Evolutionary conservation across 2,888 invertebrate genomes (phyloP).

Genomic region (Epirrhoe alternata): DNA sequence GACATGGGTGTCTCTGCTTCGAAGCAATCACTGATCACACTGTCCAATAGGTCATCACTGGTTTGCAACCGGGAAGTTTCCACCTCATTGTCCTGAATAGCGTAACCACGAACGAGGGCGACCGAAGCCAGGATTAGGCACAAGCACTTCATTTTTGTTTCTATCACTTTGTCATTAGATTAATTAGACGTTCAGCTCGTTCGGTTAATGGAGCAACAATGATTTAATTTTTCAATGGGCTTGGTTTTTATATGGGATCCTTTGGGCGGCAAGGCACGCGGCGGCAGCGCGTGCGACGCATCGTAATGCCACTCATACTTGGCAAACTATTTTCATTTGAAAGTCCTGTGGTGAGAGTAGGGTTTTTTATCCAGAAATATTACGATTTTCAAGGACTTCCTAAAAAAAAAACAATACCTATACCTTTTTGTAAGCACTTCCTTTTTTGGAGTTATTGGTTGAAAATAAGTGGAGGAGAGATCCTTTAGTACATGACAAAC

Average conservation of each 20-base stretch:
- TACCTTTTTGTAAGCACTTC: no score
- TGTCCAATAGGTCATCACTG: constrained; percentile 89
- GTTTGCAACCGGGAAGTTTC: constrained; percentile 84
- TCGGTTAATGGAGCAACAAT: constrained; percentile 83
- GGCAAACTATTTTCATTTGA: constrained; percentile 81
- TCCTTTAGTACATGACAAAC: no score
- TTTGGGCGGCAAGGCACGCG: constrained; percentile 84
- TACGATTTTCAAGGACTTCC: constrained; percentile 31
- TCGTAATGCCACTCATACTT: constrained; percentile 73
- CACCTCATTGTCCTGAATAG: constrained; percentile 84
- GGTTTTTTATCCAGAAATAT: constrained; percentile 50
- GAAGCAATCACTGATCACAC: constrained; percentile 90
- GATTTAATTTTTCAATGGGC: constrained; percentile 86
- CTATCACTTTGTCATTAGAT: constrained; percentile 78
- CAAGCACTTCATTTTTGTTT: constrained; percentile 79
- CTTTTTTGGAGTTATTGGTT: no score
- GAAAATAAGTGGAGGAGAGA: no score
- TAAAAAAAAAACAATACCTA: no score
- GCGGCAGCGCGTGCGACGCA: constrained; percentile 64
- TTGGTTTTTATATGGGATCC: constrained; percentile 88
- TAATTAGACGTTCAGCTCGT: constrained; percentile 78
- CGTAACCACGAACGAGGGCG: constrained; percentile 76
- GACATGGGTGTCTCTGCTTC: constrained; percentile 87
- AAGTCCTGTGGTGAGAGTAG: constrained; percentile 83
- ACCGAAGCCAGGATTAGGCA: constrained; percentile 82